Base-by-base conservation (phyloP, 2,113 vertebrate species). In the Melanotaenia duboulayi region DNA sequence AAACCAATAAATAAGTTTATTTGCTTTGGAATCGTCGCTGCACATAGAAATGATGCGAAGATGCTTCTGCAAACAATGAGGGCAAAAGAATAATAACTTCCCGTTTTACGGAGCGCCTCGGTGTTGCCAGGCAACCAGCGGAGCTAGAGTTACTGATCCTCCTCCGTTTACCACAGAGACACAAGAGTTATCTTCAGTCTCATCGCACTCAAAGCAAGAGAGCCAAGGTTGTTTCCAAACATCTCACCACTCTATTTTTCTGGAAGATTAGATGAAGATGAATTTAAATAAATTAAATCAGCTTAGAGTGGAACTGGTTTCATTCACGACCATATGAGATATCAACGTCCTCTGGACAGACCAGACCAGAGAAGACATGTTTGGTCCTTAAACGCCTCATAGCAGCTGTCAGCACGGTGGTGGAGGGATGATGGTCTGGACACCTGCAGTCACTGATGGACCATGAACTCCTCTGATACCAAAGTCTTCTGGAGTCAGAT, bases 121-220 rank as follows among this genome's bases (percentile, higher is more conserved):
- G 14, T 22, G 19, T 35, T 73, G 56, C 70, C 51, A 73, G 51
- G 70, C 70, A 73, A 73, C 70, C 40, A 63, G n/a, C 48, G 0
- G 24, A 55, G 28, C 56, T 28, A 2, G 2, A 39, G 28, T 25
- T 48, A 2, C 16, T 37, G 37, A 63, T 35, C n/a, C 49, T 48
- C 56, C 23, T 46, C 24, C 42, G 46, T 57, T 65, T 48, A 28
- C 58, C 42, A 42, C 46, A 48, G 40, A 57, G 51, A 49, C 16
- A 4, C 24, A 28, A 55, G 25, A 46, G 59, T 4, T 46, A 11
- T 17, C 16, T 63, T 51, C 28, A 49, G 24, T 24, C 11, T 19
- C 40, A 3, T 16, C 32, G 23, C 17, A 23, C 11, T 19, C 40
- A 3, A 16, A 44, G 23, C 17, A 23, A 22, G 13, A 46, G 52